Evolutionary conservation across 2,113 vertebrate species (phyloP), one percentile per base, ranked within the genome.

Genomic region (Psettodes erumei): DNA sequence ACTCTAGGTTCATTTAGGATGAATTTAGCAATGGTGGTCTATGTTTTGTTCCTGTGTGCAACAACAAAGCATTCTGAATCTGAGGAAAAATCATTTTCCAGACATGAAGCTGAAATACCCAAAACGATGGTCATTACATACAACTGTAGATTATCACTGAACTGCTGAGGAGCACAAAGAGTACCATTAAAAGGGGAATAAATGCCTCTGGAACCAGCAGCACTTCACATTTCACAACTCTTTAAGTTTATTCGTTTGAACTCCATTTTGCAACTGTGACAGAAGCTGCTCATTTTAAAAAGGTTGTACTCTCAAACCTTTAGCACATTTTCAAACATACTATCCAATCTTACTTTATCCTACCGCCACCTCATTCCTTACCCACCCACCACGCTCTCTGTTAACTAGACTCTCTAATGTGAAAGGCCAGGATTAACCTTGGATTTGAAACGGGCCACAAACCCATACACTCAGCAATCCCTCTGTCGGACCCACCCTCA

Each of bases 381-480:
- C 71, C 89, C 82, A 83, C 83, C 84, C 87, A 86, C 82, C 79
- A 42, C 63, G 77, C 50, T 79, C 59, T 83, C 73, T 82, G 84
- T 71, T 90, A 82, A 79, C 81, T 37, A 54, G 73, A 73, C 84
- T 75, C 54, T 81, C 53, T 84, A 18, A 61, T 72, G 82, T 84
- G 83, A 93, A 91, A 89, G 78, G 82, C 74, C 77, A 23, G 90
- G 94, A 94, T 95, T 94, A 95, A 90, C 85, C 85, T 85, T 86
- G 78, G 91, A 92, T 91, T 90, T 90, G 74, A 86, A 73, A 63
- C 16, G 0, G 79, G 69, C 77, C 11, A 4, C 55, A 77, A 68
- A 75, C 76, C 78, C 62, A 75, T 82, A 79, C 42, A 88, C 69
- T 81, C 73, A 71, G 40, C 78, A 54, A 81, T 73, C 63, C 76